A percentile compares a stretch with the other conserved stretches of the same genome.
Conservation (phyloP, 2,113 vertebrate genomes). For the Tonatia bakeri region DNA sequence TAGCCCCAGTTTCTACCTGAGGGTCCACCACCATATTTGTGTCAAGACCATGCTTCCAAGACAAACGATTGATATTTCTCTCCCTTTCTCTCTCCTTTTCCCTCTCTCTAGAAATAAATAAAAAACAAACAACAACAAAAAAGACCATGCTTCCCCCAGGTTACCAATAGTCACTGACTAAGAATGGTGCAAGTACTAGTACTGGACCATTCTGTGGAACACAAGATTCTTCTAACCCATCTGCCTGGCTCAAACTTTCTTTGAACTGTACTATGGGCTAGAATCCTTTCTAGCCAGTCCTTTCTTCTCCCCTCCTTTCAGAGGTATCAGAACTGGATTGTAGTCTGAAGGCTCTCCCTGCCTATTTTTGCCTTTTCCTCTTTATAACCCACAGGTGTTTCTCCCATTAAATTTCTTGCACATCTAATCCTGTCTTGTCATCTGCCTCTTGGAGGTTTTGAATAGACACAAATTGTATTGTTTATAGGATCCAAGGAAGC, state of each 20-base stretch:
- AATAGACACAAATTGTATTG: not conserved
- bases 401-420: not conserved
- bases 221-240: not conserved
- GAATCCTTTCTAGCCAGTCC: not conserved
- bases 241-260: not conserved
- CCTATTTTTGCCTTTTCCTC: not conserved
- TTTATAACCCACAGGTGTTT: not conserved
- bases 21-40: not conserved
- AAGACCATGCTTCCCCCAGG: not conserved
- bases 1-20: not conserved
- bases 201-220: not conserved
- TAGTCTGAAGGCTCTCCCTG: not conserved
- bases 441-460: slow-evolving; percentile 1
- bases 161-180: not conserved
- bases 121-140: too few relatives aligned
- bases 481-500: not conserved
- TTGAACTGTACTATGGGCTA: not conserved
- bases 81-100: too few relatives aligned
- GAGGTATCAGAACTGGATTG: not conserved
- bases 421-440: slow-evolving; percentile 2
- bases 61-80: too few relatives aligned
- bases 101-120: too few relatives aligned
- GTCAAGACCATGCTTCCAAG: not conserved
- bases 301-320: not conserved
- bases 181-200: not conserved